A percentile compares a stretch with the other conserved stretches of the same genome.
Conservation (phyloP, 2,797 vertebrate species). For the Sibirionetta formosa region DNA sequence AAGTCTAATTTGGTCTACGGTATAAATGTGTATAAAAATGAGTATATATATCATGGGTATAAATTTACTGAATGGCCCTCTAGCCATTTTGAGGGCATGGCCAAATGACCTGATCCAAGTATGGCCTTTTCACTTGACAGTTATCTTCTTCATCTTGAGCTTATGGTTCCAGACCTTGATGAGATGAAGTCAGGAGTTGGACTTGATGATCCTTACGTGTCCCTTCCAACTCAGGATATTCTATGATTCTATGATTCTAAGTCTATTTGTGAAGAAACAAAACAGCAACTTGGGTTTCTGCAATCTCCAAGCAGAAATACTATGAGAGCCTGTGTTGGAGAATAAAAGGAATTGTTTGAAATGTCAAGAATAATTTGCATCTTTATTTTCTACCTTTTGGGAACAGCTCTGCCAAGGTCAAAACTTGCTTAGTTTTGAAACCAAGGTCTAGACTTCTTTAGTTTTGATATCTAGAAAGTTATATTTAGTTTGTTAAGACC, state of each 20-base stretch:
- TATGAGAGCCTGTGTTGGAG: neutral
- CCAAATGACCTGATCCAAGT: neutral
- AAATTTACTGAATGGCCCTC: neutral
- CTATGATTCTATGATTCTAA: too few relatives aligned
- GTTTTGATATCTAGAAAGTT: neutral
- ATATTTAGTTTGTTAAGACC: neutral
- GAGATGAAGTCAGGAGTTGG: neutral
- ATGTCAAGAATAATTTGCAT: neutral
- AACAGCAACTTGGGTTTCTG: neutral
- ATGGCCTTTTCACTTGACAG: neutral
- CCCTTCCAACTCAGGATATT: too few relatives aligned
- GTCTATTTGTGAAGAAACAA: neutral
- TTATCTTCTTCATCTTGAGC: neutral
- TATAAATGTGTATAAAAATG: too few relatives aligned
- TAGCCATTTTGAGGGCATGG: neutral
- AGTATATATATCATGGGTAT: neutral
- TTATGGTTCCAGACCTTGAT: neutral
- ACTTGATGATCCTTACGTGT: too few relatives aligned
- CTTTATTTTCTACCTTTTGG: neutral
- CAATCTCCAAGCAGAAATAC: neutral
- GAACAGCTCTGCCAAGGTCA: neutral
- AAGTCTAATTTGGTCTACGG: neutral
- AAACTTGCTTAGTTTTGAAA: neutral
- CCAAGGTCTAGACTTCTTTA: neutral
- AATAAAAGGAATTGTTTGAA: neutral